Evolutionary conservation across 2,888 invertebrate species (phyloP), one percentile per base, ranked within the genome.

Genomic region (Limnephilus auricula): DNA sequence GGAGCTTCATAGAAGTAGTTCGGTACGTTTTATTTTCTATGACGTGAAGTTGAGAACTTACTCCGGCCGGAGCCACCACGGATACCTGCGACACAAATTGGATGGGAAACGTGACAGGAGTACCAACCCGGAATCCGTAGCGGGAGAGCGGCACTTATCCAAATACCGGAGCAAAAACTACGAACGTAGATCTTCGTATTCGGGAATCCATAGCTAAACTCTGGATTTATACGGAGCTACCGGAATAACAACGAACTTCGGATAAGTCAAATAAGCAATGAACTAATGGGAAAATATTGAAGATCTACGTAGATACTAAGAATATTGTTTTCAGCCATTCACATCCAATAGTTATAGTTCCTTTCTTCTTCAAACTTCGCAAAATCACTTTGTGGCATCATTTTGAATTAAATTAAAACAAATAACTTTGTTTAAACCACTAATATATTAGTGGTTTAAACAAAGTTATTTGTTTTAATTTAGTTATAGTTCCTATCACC

Each of bases 1-100:
- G 50, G 50, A 15, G 50, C 50, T 65, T 65, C 50, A 65, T 65
- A 25, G 50, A 25, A 65, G 15, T 65, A 79, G 83, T 90, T 79
- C 6, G 79, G 90, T 65, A 37, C 84, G 87, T 79, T 90, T 92
- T 89, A 92, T 93, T 93, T 92, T 91, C 89, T 89, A 86, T 89
- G 90, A 90, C 90, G 89, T 87, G 91, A 92, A 90, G 90, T 92
- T 92, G 89, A 84, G 89, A 91, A 92, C 89, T 91, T 91, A 91
- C 92, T 91, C 91, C 86, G 37, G 85, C 86, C 87, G 37, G 32
- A 84, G 90, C 90, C 82, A 65, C 89, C 84, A 79, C 45, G 89
- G 89, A 90, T 92, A 89, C 92, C 91, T 89, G 91, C 90, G 91
- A 91, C 92, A 92, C 93, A 93, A 93, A 93, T 93, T 93, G 93